These are phyloP conservation scores for Andrena marginata DNA, from an alignment of 2,888 invertebrate species.

Conservation along the genomic window DNA sequence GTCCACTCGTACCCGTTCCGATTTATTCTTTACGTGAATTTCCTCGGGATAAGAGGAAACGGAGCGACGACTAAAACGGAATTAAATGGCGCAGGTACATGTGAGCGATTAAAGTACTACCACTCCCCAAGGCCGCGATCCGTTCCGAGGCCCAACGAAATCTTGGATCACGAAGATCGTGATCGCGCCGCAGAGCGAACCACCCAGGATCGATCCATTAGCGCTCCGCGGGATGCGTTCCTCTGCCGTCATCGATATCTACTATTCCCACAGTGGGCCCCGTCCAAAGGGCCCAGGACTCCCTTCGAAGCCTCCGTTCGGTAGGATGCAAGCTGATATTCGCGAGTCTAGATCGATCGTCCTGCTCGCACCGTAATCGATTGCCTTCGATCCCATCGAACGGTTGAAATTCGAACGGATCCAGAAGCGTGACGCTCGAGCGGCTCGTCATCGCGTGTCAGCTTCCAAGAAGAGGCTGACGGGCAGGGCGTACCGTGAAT, in stretches of 20 bases:
- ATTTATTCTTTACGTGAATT: too few relatives aligned
- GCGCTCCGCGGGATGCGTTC: slow-evolving; percentile 81
- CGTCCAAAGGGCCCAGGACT: slow-evolving; percentile 56
- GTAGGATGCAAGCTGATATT: slow-evolving; percentile 34
- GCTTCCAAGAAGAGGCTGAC: slow-evolving; percentile 40
- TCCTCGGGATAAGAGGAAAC: too few relatives aligned
- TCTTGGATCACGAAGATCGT: slow-evolving; percentile 50
- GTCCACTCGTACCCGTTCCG: too few relatives aligned
- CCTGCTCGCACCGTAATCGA: background rate
- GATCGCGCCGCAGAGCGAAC: slow-evolving; percentile 74
- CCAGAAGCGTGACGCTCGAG: background rate
- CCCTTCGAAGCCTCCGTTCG: slow-evolving; percentile 59
- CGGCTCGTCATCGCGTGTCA: background rate
- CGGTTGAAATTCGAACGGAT: background rate
- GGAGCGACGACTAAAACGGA: too few relatives aligned
- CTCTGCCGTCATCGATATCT: slow-evolving; percentile 80
- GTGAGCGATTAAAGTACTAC: too few relatives aligned
- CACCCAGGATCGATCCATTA: slow-evolving; percentile 84
- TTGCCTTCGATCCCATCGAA: background rate
- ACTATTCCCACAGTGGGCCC: slow-evolving; percentile 75
- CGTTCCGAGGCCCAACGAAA: slow-evolving; percentile 10
- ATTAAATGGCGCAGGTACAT: too few relatives aligned
- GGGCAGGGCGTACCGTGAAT: slow-evolving; percentile 48
- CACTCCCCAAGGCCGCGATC: background rate
- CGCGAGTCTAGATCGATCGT: slow-evolving; percentile 27